These are phyloP conservation scores for Benthosema pterotum DNA, from an alignment of 2,797 vertebrate species.

Conservation along the genomic window DNA sequence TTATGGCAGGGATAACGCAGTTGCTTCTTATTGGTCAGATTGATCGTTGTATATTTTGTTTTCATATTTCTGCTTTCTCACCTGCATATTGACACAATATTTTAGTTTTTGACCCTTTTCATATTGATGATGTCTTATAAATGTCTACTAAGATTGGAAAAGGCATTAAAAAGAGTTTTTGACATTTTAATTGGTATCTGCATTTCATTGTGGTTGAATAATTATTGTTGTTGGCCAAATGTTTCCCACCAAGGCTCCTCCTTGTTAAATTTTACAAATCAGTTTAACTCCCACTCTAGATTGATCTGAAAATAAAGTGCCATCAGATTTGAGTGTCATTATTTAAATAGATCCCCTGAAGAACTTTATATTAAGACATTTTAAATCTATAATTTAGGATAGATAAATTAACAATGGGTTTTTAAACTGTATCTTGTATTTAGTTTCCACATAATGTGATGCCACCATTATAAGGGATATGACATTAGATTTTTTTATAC, in stretches of 20 bases:
- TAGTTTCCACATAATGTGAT: no score
- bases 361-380: no score
- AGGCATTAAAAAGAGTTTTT: conserved; percentile 18
- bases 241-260: conserved; percentile 10
- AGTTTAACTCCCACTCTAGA: not conserved
- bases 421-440: no score
- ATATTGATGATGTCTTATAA: conserved; percentile 31
- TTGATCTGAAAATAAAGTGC: conserved; percentile 23
- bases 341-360: not conserved
- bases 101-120: conserved; percentile 10
- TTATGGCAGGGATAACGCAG: conserved; percentile 2
- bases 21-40: not conserved
- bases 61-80: conserved; percentile 7
- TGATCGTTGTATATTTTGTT: not conserved
- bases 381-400: no score
- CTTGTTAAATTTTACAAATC: not conserved
- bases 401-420: no score
- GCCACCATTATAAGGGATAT: no score
- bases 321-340: not conserved
- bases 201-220: conserved; percentile 4
- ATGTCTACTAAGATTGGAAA: conserved; percentile 9
- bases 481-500: no score
- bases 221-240: conserved; percentile 5
- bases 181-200: not conserved
- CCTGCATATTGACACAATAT: conserved; percentile 20